A percentile compares a stretch with the other conserved stretches of the same genome.
phyloP scores from a whole-genome alignment of 2,797 vertebrate species.

The Leuciscus waleckii region DNA sequence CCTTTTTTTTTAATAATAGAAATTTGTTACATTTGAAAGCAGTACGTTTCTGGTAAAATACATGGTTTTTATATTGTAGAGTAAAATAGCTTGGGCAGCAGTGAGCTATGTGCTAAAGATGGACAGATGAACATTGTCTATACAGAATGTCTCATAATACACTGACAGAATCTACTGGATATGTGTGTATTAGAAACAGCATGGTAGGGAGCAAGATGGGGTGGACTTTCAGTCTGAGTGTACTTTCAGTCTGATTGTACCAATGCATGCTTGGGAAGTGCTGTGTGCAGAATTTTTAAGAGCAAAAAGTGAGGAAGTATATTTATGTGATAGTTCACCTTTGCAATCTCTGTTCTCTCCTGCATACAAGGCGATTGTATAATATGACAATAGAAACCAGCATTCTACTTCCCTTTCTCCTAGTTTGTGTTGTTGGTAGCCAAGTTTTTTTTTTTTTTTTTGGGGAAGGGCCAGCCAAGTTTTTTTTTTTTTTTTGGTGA shows the following conservation, averaged over 20 bases:
- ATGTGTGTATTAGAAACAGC: background rate
- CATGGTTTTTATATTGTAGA: background rate
- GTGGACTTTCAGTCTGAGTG: slow-evolving; percentile 13
- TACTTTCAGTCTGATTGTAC: slow-evolving; percentile 1
- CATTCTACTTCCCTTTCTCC: slow-evolving; percentile 15
- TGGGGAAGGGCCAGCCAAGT: too few relatives aligned
- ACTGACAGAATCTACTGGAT: background rate
- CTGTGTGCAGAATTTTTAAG: background rate
- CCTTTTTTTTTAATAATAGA: background rate
- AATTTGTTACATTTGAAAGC: background rate
- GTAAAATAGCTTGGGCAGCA: background rate
- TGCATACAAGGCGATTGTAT: background rate
- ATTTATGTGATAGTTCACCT: background rate
- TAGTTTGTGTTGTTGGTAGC: slow-evolving; percentile 3
- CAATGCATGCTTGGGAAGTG: background rate
- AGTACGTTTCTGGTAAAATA: background rate
- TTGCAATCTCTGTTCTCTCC: background rate
- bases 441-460: slow-evolving; percentile 2
- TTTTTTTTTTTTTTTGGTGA: background rate
- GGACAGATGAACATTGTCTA: slow-evolving; percentile 8
- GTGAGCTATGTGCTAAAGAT: background rate
- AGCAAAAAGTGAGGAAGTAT: background rate
- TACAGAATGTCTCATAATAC: background rate
- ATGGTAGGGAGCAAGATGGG: background rate
- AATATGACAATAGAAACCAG: slow-evolving; percentile 4